Percentiles rank a stretch among this genome's conserved stretches.
These are phyloP conservation scores for Seira musarum DNA, from an alignment of 2,888 invertebrate species.

Conservation along the genomic window DNA sequence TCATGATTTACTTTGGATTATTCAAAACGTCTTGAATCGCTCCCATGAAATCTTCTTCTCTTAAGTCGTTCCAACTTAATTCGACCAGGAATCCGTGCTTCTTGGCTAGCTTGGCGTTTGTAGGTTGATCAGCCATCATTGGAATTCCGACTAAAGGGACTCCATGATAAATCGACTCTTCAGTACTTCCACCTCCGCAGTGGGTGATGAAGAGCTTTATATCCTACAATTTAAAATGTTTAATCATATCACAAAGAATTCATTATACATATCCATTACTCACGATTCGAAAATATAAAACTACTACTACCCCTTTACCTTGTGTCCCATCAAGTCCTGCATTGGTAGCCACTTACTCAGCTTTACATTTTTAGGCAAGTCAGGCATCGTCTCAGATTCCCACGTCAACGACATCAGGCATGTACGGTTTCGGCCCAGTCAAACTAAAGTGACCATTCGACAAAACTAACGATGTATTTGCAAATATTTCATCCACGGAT, in stretches of 20 bases:
- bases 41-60: constrained; percentile 36
- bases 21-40: constrained; percentile 39
- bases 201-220: constrained; percentile 79
- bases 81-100: constrained; percentile 38
- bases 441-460: constrained; percentile 70
- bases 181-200: constrained; percentile 81
- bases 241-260: background rate
- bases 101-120: constrained; percentile 37
- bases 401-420: constrained; percentile 67
- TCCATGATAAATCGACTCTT: constrained; percentile 80
- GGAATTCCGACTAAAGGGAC: constrained; percentile 72
- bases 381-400: constrained; percentile 56
- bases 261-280: too few species aligned
- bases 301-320: background rate
- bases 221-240: background rate
- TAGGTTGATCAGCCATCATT: constrained; percentile 41
- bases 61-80: constrained; percentile 45
- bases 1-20: constrained; percentile 33
- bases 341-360: constrained; percentile 57
- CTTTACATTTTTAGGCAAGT: constrained; percentile 49
- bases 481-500: constrained; percentile 52
- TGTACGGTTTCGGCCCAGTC: constrained; percentile 65
- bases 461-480: constrained; percentile 66
- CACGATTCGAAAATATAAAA: too few species aligned
- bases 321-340: constrained; percentile 53